Evolutionary conservation across 2,113 vertebrate genomes (phyloP), one percentile per base, ranked within the genome.

Genomic region (Antechinus stuartii): DNA sequence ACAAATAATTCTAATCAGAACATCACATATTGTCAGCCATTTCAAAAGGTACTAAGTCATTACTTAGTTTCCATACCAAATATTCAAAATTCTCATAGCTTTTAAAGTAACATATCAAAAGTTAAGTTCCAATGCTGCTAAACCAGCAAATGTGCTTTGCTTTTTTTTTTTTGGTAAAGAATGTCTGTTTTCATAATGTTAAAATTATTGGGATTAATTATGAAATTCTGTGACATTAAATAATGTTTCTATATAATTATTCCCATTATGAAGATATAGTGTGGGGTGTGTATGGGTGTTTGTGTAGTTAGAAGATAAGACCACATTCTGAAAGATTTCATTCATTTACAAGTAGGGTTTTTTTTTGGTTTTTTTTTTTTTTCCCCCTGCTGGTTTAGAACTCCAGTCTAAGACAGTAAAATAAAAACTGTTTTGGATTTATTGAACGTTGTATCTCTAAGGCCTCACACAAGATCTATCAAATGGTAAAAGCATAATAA

Each of bases 221-320:
- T 94, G 24, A 47, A 94, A 50, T 8, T 0, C 16, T 90, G 12
- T 89, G 3, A 95, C 46, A 52, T 94, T 9, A 94, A 84, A 54
- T 91, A 94, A 95, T 93, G 92, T 92, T 91, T 94, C 16, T 89
- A 46, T 92, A 27, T 61, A n/a, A 55, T 97, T 91, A 93, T 84
- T 84, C 68, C n/a, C 23, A 16, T 84, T 84, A 19, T 84, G n/a
- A 84, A 42, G 19, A 84, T 84, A 42, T 8, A 84, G 14, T n/a
- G 16, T 76, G 68, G 19, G 42, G 68, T 23, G n/a, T 84, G 19
- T 84, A 42, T 42, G 68, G 0, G 68, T 76, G 4, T 76, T n/a
- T 76, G 4, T 16, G 68, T n/a, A n/a, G 14, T 76, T 76, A 76
- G 16, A 3, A 2, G 35, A 8, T 23, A 84, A 19, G 2, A 8